Conservation (phyloP, 2,888 invertebrate genomes). For the Ernsta delagoae region DNA sequence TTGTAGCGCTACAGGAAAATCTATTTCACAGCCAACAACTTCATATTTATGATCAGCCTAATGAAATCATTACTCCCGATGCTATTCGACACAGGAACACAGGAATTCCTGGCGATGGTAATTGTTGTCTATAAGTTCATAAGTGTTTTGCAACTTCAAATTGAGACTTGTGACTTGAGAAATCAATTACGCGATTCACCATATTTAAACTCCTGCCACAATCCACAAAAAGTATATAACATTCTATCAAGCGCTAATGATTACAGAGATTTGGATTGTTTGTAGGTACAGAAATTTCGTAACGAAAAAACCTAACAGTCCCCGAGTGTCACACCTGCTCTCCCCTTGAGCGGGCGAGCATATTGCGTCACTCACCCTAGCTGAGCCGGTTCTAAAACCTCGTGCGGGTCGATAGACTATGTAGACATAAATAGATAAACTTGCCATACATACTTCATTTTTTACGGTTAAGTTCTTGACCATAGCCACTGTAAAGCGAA, state of each 20-base stretch:
- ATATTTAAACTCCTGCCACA: too few relatives aligned
- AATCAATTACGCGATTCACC: too few relatives aligned
- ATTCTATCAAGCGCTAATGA: too few relatives aligned
- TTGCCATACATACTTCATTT: not conserved
- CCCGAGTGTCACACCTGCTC: not conserved
- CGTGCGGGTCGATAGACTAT: not conserved
- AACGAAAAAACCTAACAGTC: too few relatives aligned
- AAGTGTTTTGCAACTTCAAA: slow-evolving; percentile 53
- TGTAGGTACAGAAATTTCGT: too few relatives aligned
- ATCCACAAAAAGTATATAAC: too few relatives aligned
- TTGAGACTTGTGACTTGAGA: slow-evolving; percentile 25
- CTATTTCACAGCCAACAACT: slow-evolving; percentile 35
- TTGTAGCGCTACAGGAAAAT: slow-evolving; percentile 35
- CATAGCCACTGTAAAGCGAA: too few relatives aligned
- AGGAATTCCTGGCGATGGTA: slow-evolving; percentile 47
- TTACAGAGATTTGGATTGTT: too few relatives aligned
- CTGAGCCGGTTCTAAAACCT: not conserved
- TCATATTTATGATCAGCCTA: slow-evolving; percentile 46
- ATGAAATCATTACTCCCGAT: slow-evolving; percentile 49
- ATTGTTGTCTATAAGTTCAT: slow-evolving; percentile 47
- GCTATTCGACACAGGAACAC: slow-evolving; percentile 50
- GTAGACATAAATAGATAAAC: not conserved
- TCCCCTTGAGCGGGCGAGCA: slow-evolving; percentile 20
- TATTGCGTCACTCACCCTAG: slow-evolving; percentile 6
- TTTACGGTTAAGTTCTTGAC: too few relatives aligned